Conservation (phyloP, 92 coral and sea anemone species). For the Plumapathes pennacea region DNA sequence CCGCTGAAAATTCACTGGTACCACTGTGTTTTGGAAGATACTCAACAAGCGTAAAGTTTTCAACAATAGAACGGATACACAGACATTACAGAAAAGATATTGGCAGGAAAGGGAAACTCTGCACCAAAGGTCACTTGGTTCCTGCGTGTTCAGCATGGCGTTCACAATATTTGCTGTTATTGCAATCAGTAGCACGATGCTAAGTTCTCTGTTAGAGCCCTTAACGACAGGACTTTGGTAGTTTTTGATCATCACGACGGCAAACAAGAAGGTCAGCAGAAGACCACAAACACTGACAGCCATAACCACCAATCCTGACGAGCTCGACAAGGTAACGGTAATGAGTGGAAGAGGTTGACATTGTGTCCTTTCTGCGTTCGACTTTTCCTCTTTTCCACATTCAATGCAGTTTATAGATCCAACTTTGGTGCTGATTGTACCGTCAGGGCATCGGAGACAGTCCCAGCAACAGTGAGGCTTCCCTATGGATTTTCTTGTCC, state of each 20-base stretch:
- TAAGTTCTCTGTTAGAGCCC: conserved; percentile 42
- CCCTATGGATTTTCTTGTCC: conserved; percentile 15
- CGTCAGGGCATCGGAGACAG: conserved; percentile 57
- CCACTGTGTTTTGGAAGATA: conserved; percentile 28
- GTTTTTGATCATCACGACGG: conserved; percentile 5
- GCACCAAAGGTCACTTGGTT: conserved; percentile 25
- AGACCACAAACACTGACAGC: conserved; percentile 11
- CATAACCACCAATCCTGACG: conserved; percentile 18
- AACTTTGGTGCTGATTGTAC: conserved; percentile 28
- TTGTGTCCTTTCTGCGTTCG: conserved; percentile 25
- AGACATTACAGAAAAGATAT: conserved; percentile 18
- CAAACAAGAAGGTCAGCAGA: conserved; percentile 1
- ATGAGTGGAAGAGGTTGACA: conserved; percentile 42
- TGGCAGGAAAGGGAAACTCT: conserved; percentile 15
- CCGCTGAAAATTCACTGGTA: conserved; percentile 15
- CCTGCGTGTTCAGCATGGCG: conserved; percentile 21
- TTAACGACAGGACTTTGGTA: conserved; percentile 43
- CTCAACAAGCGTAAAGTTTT: conserved; percentile 50
- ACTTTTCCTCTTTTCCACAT: conserved; percentile 39
- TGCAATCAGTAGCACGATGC: conserved; percentile 25
- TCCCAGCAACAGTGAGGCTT: conserved; percentile 68
- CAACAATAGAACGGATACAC: conserved; percentile 38
- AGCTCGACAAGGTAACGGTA: conserved; percentile 28
- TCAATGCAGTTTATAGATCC: conserved; percentile 54
- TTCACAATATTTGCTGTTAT: conserved; percentile 16